Base-by-base conservation (phyloP, 1,140 invertebrate genomes). In the Sipha flava region DNA sequence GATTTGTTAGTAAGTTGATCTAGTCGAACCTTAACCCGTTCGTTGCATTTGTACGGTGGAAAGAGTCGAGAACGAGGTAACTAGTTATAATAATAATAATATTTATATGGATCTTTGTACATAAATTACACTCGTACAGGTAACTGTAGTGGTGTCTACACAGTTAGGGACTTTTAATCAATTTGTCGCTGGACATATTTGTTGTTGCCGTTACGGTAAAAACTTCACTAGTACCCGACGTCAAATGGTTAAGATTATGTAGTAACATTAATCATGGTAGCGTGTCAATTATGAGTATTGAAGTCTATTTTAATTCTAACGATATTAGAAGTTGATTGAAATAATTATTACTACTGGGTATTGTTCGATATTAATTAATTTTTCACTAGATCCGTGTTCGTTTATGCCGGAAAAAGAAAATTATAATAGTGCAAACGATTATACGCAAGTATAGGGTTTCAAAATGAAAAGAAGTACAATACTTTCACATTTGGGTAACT, bases 401-500 rank as follows among this genome's bases (percentile, higher is more conserved):
- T 1, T 16, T 14, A 6, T 54, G 49, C 18, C n/a, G 49, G 7
- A 54, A 2, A 54, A 54, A 21, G 49, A 54, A 21, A 54, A 26
- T 21, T 68, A 18, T 45, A 18, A 45, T 45, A 14, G 29, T 6
- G 16, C 45, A 68, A 68, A 26, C 14, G 64, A 43, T 43, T 26
- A 10, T n/a, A n/a, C 6, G 62, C 1, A 31, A 9, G 29, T 45
- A 21, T 45, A 49, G 45, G 43, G 43, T 47, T 72, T 49, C 16
- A 47, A 72, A 72, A 23, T 23, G 40, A 47, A 49, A 49, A 49
- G 29, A 10, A 21, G 21, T 1, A 10, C 10, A 18, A 72, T 72
- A 72, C 68, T 72, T 72, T 72, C 68, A 72, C 68, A 72, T 72
- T 49, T 49, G 23, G 16, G 45, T 29, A 47, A 72, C 45, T 49